These are phyloP conservation scores for Tympanuchus pallidicinctus DNA, from an alignment of 2,113 vertebrate species.

Conservation along the genomic window DNA sequence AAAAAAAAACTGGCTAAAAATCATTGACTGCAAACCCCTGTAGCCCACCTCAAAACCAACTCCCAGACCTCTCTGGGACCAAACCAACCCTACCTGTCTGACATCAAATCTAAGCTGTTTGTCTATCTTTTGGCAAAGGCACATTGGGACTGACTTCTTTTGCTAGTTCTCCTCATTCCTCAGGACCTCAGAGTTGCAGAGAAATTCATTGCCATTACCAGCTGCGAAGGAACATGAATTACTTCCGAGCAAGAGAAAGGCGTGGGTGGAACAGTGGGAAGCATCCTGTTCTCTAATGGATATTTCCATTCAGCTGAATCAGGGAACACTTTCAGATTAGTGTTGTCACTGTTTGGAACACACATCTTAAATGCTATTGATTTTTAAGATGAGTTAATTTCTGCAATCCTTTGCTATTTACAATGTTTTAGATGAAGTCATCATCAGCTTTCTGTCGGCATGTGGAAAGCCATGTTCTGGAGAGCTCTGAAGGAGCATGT, in stretches of 20 bases:
- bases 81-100: background rate
- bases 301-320: slow-evolving; percentile 59
- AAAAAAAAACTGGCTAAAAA: background rate
- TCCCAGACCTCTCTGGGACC: background rate
- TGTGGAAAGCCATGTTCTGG: background rate
- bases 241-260: slow-evolving; percentile 13
- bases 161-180: background rate
- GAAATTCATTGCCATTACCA: slow-evolving; percentile 11
- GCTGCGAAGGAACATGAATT: slow-evolving; percentile 44
- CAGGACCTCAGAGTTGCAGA: background rate
- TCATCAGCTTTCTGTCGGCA: background rate
- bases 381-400: slow-evolving; percentile 57
- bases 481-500: background rate
- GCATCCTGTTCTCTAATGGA: slow-evolving; percentile 45
- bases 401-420: slow-evolving; percentile 15
- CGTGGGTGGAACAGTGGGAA: slow-evolving; percentile 31
- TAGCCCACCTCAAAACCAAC: accelerated
- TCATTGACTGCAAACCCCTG: background rate
- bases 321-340: slow-evolving; percentile 46
- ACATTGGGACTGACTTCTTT: background rate
- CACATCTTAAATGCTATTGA: slow-evolving; percentile 41
- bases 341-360: slow-evolving; percentile 43
- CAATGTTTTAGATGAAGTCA: background rate
- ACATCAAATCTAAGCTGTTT: background rate
- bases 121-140: background rate